phyloP scores from a whole-genome alignment of 1,140 invertebrate genomes.

The Leptopilina clavipes region DNA sequence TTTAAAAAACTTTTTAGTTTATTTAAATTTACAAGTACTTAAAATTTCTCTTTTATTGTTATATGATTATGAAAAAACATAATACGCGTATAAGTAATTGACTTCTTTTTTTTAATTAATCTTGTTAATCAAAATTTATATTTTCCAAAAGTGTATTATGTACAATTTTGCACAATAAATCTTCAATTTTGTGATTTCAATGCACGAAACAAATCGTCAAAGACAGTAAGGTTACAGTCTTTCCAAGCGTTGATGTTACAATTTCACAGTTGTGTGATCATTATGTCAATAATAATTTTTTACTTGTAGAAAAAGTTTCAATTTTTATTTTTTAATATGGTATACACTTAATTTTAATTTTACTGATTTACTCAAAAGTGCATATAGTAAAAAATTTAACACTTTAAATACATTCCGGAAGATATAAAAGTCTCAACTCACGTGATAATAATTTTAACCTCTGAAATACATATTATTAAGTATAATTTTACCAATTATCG shows the following conservation, averaged over 20 bases:
- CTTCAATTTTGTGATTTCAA: conserved; percentile 63
- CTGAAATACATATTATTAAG: background rate
- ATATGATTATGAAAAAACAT: too few relatives aligned
- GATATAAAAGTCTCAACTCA: background rate
- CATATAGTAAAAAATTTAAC: too few relatives aligned
- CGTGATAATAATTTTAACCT: conserved; percentile 22
- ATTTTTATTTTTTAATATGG: background rate
- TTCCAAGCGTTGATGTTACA: conserved; percentile 68
- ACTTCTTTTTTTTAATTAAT: too few relatives aligned
- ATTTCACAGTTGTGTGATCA: background rate
- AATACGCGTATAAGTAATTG: too few relatives aligned
- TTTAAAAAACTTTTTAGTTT: too few relatives aligned
- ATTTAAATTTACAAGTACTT: too few relatives aligned
- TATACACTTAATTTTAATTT: too few relatives aligned
- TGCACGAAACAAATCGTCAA: conserved; percentile 55
- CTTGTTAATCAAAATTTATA: too few relatives aligned
- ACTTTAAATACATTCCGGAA: background rate
- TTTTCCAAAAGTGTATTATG: background rate
- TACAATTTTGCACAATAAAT: background rate
- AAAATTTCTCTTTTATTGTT: too few relatives aligned
- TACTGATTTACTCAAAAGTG: too few relatives aligned
- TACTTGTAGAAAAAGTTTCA: background rate
- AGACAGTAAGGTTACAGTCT: conserved; percentile 49
- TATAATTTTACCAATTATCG: background rate
- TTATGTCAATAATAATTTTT: background rate